phyloP scores from a whole-genome alignment of 2,888 invertebrate species.

The Omphaloscelis lunosa region DNA sequence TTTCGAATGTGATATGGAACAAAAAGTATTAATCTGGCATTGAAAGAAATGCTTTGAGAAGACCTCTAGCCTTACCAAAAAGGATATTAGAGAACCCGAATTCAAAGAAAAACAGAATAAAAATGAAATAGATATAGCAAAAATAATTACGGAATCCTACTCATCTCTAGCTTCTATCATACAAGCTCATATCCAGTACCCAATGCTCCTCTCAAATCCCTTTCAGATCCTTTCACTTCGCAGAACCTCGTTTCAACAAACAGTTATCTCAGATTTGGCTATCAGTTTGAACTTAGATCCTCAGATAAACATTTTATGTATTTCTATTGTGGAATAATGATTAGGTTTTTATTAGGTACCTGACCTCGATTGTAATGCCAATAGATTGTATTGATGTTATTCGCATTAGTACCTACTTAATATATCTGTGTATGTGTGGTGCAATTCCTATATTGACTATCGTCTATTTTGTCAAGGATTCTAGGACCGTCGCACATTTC shows the following conservation, averaged over 20 bases:
- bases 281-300: slow-evolving; percentile 53
- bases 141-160: neutral
- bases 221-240: slow-evolving; percentile 49
- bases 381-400: slow-evolving; percentile 50
- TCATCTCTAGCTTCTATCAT: neutral
- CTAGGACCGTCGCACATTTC: neutral
- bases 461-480: slow-evolving; percentile 26
- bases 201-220: slow-evolving; percentile 21
- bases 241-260: slow-evolving; percentile 39
- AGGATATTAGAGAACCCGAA: neutral
- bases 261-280: slow-evolving; percentile 59
- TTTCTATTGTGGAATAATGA: slow-evolving; percentile 58
- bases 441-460: slow-evolving; percentile 20
- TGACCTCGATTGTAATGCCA: slow-evolving; percentile 57
- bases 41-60: neutral
- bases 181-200: neutral
- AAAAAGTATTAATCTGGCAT: fast-evolving
- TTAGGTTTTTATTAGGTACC: slow-evolving; percentile 53
- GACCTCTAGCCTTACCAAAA: too few relatives aligned
- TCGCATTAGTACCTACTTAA: slow-evolving; percentile 34
- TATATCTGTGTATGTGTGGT: slow-evolving; percentile 20
- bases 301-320: slow-evolving; percentile 49
- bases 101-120: neutral
- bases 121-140: neutral
- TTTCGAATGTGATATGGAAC: neutral